Evolutionary conservation across 2,888 invertebrate genomes (phyloP).

Genomic region (Plebejus argus): DNA sequence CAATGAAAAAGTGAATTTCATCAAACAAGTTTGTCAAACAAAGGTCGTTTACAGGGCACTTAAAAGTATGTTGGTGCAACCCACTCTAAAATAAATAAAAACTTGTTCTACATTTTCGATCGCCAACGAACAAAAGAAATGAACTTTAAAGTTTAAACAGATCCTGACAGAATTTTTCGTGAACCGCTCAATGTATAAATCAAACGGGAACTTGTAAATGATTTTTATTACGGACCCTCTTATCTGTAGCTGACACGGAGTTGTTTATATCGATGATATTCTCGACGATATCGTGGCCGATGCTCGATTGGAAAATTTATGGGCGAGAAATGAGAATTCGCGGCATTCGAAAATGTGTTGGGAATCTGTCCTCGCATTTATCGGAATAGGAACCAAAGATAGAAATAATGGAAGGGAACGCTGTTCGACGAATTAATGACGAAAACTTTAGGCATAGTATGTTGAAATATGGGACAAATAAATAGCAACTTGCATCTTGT

Average conservation of each 20-base stretch:
- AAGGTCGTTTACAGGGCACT: no score
- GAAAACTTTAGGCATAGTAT: neutral
- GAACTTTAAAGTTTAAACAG: no score
- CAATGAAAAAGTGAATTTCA: no score
- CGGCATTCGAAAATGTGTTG: neutral
- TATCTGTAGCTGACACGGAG: conserved; percentile 6
- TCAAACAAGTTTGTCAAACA: no score
- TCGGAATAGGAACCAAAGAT: neutral
- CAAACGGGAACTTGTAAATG: neutral
- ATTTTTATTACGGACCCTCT: neutral
- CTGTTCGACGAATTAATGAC: neutral
- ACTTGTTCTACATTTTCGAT: neutral
- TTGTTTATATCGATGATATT: conserved; percentile 1
- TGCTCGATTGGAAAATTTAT: conserved; percentile 1
- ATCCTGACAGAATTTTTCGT: neutral
- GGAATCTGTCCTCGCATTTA: neutral
- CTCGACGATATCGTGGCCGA: neutral
- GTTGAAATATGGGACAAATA: no score
- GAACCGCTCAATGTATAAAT: neutral
- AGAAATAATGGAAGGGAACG: neutral
- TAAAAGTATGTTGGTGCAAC: no score
- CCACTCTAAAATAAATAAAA: no score
- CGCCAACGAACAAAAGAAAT: no score
- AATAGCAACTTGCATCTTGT: no score
- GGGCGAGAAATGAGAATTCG: conserved; percentile 14